Conservation (phyloP, 2,113 vertebrate species). For the Cryptomyrus ogoouensis region DNA sequence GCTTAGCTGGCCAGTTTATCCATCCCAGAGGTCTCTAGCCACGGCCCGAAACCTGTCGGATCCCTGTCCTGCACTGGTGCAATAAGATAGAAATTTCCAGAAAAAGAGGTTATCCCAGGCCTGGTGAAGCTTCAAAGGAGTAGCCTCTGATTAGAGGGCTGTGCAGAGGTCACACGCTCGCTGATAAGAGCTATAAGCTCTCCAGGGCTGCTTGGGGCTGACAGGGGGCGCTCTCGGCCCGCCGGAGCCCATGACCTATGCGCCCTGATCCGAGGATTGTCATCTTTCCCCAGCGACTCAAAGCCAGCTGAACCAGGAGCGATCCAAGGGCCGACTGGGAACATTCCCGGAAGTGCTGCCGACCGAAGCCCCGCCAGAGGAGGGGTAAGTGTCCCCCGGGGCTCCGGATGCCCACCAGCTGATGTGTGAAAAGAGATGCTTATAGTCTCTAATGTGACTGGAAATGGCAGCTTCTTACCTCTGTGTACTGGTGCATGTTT, state of each 20-base stretch:
- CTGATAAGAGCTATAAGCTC: neutral
- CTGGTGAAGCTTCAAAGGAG: neutral
- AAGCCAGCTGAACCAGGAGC: constrained; percentile 57
- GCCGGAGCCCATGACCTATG: neutral
- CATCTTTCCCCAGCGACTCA: constrained; percentile 50
- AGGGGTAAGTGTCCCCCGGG: constrained; percentile 47
- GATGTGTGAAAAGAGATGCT: neutral
- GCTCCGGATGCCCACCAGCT: neutral
- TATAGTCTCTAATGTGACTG: neutral
- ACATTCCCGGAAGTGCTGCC: constrained; percentile 50
- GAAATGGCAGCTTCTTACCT: neutral
- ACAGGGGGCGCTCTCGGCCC: neutral
- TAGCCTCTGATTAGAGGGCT: neutral
- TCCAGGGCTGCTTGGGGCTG: neutral
- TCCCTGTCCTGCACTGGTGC: neutral
- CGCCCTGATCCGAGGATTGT: neutral
- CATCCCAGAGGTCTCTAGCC: neutral
- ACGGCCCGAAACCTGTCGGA: neutral
- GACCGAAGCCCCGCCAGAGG: constrained; percentile 49
- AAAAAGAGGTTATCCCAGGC: neutral
- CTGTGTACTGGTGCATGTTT: neutral
- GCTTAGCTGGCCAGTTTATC: neutral
- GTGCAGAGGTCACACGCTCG: neutral
- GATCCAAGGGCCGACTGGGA: constrained; percentile 59
- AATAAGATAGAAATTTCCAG: neutral